Conservation (phyloP, 2,797 vertebrate species). For the Eremophila alpestris region DNA sequence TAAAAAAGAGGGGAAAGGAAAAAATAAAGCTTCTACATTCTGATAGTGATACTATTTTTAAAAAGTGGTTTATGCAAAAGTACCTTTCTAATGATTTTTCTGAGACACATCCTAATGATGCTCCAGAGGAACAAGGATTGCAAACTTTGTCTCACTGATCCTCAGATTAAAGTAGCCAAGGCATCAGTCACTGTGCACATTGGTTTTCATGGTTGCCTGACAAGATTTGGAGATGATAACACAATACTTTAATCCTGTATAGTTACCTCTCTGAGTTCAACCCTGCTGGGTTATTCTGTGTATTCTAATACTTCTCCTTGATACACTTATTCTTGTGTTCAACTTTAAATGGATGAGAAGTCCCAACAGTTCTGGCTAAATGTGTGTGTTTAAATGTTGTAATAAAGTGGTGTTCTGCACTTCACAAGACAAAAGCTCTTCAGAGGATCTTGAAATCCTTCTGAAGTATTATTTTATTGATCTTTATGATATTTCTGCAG, state of each 20-base stretch:
- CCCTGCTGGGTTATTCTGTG: not conserved
- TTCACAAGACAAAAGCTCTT: not conserved
- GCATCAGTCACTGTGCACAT: too few relatives aligned
- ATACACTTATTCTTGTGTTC: not conserved
- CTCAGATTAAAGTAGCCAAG: not conserved
- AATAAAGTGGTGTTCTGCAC: not conserved
- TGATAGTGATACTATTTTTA: not conserved
- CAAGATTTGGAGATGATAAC: not conserved
- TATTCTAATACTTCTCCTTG: not conserved
- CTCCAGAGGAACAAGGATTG: not conserved
- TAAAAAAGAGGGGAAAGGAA: accelerated
- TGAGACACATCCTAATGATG: not conserved
- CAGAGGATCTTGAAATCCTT: not conserved
- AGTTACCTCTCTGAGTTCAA: not conserved
- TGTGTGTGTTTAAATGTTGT: not conserved
- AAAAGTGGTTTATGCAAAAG: not conserved
- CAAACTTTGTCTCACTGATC: not conserved
- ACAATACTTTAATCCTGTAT: not conserved
- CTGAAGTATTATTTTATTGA: slow-evolving; percentile 15
- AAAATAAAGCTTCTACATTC: not conserved
- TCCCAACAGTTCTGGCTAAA: not conserved
- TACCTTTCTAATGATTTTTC: not conserved
- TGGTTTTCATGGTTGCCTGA: not conserved
- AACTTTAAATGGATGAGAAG: not conserved
- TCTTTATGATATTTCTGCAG: not conserved